Conservation (phyloP, 2,888 invertebrate genomes). For the Oscheius sp. region DNA sequence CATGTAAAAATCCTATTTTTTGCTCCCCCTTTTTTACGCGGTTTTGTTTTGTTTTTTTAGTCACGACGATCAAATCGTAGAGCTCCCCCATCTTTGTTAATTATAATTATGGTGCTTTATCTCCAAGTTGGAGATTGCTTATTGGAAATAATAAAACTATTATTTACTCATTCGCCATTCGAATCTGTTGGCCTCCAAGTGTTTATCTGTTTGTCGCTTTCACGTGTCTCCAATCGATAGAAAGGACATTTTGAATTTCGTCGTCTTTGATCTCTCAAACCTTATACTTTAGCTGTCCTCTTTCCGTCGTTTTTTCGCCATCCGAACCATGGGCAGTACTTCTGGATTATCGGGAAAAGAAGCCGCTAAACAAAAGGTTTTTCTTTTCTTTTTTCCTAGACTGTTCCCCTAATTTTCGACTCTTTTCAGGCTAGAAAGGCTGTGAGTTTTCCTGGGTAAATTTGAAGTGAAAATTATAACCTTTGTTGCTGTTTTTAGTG, state of each 20-base stretch:
- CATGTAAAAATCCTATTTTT: background rate
- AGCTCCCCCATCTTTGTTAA: constrained; percentile 3
- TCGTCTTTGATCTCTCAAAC: background rate
- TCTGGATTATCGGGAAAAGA: constrained; percentile 34
- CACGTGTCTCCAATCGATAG: background rate
- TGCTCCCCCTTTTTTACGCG: constrained; percentile 18
- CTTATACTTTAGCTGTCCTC: constrained; percentile 5
- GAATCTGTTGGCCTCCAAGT: background rate
- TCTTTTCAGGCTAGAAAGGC: background rate
- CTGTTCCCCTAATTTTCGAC: background rate
- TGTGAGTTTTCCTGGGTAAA: background rate
- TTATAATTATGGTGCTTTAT: constrained; percentile 24
- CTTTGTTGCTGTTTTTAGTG: background rate
- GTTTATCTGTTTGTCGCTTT: background rate
- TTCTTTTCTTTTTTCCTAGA: background rate
- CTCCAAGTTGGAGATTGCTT: background rate
- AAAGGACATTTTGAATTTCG: background rate
- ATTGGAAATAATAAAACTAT: background rate
- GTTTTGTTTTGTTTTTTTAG: constrained; percentile 2
- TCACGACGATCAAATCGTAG: constrained; percentile 11
- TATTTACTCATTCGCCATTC: background rate
- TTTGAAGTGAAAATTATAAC: background rate
- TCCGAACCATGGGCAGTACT: constrained; percentile 1
- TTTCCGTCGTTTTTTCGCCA: background rate
- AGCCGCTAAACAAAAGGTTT: constrained; percentile 35